These are phyloP conservation scores for Neostethus bicornis DNA, from an alignment of 2,797 vertebrate species.

Conservation along the genomic window DNA sequence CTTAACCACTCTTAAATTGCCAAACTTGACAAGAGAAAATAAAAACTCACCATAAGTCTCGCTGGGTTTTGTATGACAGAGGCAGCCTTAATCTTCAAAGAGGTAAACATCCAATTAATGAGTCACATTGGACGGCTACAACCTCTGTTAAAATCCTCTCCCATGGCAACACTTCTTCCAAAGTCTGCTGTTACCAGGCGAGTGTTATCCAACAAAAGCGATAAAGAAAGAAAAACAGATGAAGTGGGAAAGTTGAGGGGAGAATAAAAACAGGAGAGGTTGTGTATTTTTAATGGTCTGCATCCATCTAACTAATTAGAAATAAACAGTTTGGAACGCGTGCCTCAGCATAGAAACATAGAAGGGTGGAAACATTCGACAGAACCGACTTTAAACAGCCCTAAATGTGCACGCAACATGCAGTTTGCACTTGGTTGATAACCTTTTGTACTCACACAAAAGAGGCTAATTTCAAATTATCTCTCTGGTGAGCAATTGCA, in stretches of 20 bases:
- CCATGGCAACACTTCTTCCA: slow-evolving; percentile 58
- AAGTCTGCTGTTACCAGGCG: slow-evolving; percentile 47
- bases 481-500: slow-evolving; percentile 41
- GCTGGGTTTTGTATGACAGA: slow-evolving; percentile 12
- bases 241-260: slow-evolving; percentile 7
- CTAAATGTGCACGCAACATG: slow-evolving; percentile 23
- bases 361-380: slow-evolving; percentile 46
- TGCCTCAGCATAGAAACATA: slow-evolving; percentile 38
- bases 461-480: slow-evolving; percentile 55
- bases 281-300: slow-evolving; percentile 54
- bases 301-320: slow-evolving; percentile 75
- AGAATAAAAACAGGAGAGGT: slow-evolving; percentile 7
- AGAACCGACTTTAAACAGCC: slow-evolving; percentile 62
- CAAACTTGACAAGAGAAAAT: slow-evolving; percentile 1
- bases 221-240: slow-evolving; percentile 10
- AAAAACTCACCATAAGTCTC: slow-evolving; percentile 7
- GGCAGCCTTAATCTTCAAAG: slow-evolving; percentile 24
- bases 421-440: slow-evolving; percentile 28
- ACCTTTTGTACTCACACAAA: slow-evolving; percentile 57
- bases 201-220: slow-evolving; percentile 26
- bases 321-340: slow-evolving; percentile 71
- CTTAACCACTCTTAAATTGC: background rate
- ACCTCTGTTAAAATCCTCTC: slow-evolving; percentile 44
- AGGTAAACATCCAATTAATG: slow-evolving; percentile 60
- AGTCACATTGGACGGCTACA: slow-evolving; percentile 31